Conservation (phyloP, 2,888 invertebrate genomes). For the Hermodice carunculata region DNA sequence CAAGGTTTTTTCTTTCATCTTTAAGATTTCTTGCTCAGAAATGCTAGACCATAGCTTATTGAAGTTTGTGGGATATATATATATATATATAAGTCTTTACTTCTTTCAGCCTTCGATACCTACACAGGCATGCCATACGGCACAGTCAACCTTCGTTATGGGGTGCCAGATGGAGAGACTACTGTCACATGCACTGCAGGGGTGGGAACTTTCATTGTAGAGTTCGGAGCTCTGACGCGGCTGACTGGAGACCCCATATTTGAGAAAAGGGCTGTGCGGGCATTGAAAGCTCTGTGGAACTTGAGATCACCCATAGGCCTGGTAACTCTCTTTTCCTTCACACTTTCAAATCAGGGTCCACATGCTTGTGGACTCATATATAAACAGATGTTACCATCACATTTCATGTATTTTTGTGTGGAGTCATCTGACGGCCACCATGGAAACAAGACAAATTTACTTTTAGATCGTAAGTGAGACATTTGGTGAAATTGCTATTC, state of each 20-base stretch:
- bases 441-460: too few relatives aligned
- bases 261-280: constrained; percentile 91
- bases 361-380: too few relatives aligned
- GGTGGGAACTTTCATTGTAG: constrained; percentile 95
- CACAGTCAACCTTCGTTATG: constrained; percentile 91
- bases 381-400: too few relatives aligned
- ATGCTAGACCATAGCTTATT: too few relatives aligned
- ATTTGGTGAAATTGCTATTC: too few relatives aligned
- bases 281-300: constrained; percentile 88
- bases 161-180: constrained; percentile 95
- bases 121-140: constrained; percentile 95
- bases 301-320: constrained; percentile 84
- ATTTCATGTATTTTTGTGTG: too few relatives aligned
- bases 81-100: not conserved
- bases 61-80: too few relatives aligned
- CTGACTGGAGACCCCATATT: constrained; percentile 89
- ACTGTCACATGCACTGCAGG: constrained; percentile 98
- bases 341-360: too few relatives aligned
- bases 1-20: too few relatives aligned
- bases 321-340: constrained; percentile 48
- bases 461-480: too few relatives aligned
- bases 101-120: constrained; percentile 70
- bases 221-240: constrained; percentile 94
- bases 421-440: too few relatives aligned
- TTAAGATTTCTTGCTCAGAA: too few relatives aligned